Evolutionary conservation across 2,797 vertebrate genomes (phyloP).

Genomic region (Coregonus sp.): DNA sequence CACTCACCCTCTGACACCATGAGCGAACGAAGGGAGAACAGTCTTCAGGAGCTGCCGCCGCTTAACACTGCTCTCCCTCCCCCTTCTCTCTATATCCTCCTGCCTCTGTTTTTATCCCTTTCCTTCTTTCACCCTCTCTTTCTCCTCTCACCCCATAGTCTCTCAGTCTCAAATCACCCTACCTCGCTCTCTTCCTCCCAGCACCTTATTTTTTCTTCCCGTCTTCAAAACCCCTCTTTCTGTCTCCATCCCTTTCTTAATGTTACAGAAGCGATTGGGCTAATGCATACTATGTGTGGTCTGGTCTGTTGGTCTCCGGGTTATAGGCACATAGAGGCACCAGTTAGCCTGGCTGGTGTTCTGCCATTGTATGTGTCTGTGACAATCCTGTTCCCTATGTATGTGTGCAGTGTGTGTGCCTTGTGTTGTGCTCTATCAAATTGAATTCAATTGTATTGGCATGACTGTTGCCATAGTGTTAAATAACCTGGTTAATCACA

Average conservation of each 20-base stretch:
- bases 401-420: too few species aligned
- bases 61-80: neutral
- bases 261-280: neutral
- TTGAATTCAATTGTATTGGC: too few species aligned
- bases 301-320: too few species aligned
- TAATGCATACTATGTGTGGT: too few species aligned
- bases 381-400: too few species aligned
- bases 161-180: neutral
- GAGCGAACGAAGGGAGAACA: neutral
- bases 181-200: slow-evolving; percentile 2
- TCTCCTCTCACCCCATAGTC: neutral
- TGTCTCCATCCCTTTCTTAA: slow-evolving; percentile 1
- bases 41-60: neutral
- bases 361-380: too few species aligned
- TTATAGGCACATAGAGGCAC: too few species aligned
- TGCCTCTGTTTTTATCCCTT: neutral
- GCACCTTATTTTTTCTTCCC: neutral
- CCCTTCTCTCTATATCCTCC: neutral
- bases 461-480: too few species aligned
- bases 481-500: too few species aligned
- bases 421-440: too few species aligned
- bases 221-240: neutral
- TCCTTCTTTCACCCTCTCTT: too few species aligned
- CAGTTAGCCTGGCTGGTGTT: too few species aligned
- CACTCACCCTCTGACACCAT: neutral